A percentile compares a stretch with the other conserved stretches of the same genome.
These are phyloP conservation scores for Ophiothrix spiculata DNA, from an alignment of 35 echinoderm and acorn worm genomes.

Conservation along the genomic window DNA sequence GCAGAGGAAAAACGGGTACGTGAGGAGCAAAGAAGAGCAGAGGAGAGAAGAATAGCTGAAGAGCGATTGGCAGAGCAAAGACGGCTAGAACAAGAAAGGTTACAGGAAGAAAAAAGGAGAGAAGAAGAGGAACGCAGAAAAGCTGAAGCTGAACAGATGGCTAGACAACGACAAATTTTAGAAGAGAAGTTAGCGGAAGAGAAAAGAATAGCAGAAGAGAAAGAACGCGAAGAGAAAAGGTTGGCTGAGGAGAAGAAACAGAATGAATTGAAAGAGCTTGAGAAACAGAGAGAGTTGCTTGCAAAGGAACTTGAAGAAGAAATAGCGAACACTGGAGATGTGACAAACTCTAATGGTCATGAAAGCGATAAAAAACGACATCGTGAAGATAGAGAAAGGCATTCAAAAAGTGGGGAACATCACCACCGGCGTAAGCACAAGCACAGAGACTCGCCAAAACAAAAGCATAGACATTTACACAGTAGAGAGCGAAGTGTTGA, in stretches of 20 bases:
- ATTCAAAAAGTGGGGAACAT: not conserved
- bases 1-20: not conserved
- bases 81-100: not conserved
- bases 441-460: not conserved
- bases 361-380: not conserved
- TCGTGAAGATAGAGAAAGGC: slow-evolving; percentile 9
- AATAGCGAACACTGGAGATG: not conserved
- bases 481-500: slow-evolving; percentile 29
- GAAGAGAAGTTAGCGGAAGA: not conserved
- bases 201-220: slow-evolving; percentile 14
- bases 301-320: not conserved
- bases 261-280: too few species aligned
- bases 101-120: too few species aligned
- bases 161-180: too few species aligned
- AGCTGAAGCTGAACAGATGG: too few species aligned
- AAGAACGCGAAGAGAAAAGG: not conserved
- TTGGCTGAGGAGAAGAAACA: not conserved
- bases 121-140: too few species aligned
- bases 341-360: not conserved
- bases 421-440: slow-evolving; percentile 6
- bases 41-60: slow-evolving; percentile 6
- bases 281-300: not conserved
- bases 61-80: not conserved
- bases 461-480: not conserved
- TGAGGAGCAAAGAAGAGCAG: slow-evolving; percentile 8